Evolutionary conservation across 2,888 invertebrate species (phyloP), one percentile per base, ranked within the genome.

Genomic region (Euphydryas editha): DNA sequence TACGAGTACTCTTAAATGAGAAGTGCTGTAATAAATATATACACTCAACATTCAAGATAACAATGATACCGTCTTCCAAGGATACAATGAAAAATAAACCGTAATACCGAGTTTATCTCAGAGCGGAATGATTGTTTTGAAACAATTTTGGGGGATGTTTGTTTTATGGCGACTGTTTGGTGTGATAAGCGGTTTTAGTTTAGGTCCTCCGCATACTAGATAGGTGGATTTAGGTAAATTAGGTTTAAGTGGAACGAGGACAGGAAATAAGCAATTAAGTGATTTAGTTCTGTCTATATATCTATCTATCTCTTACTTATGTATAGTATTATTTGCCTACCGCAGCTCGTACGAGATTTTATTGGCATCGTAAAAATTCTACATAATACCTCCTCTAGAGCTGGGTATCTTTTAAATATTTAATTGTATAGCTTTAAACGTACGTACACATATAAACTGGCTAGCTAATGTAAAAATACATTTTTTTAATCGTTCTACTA

Each of bases 121-220:
- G 11, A 47, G 21, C 11, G 49, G 54, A 67, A 63, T 63, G 59
- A 67, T 67, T 67, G 67, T 67, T 67, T 67, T 67, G 67, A 67
- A 59, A 59, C 62, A 62, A 67, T 67, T 63, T 67, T 39, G 37
- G 58, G 51, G 62, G 62, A 30, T 67, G 67, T 67, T 67, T 67
- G 63, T 39, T 54, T 62, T 67, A 67, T 62, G 63, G 63, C 17
- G 49, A 59, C 59, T 67, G 67, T 63, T 63, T 47, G 46, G 62
- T 67, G 37, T 67, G 67, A 67, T 67, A 67, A 67, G 67, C 67
- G 67, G 59, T 59, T 67, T 67, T 55, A 55, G 55, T 55, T 65
- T 59, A 59, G 59, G 47, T 49, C 55, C 59, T 54, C 24, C 56
- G 59, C 62, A 59, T 56, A 67, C 62, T 55, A 46, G 54, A 57